Evolutionary conservation across 2,113 vertebrate genomes (phyloP).

Genomic region (Pan troglodytes): NHGRI_mPanTro3-v2.1_pri NC_072408.2:12625501-12626000

Average conservation of each 20-base stretch:
- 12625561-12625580: neutral
- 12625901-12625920: neutral
- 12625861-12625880: neutral
- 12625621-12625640: neutral
- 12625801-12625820: neutral
- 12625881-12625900: neutral
- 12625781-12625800: neutral
- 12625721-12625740: neutral
- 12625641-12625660: neutral
- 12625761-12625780: neutral
- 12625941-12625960: neutral
- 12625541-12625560: neutral
- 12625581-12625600: neutral
- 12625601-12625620: neutral
- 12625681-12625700: neutral
- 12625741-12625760: neutral
- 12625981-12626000: neutral
- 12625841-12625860: rapidly evolving
- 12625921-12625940: neutral
- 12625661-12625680: neutral
- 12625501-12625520: neutral
- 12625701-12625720: neutral
- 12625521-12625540: neutral
- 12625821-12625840: neutral
- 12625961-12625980: neutral